Base-by-base conservation (phyloP, 2,113 vertebrate species). In the Penelope pileata region DNA sequence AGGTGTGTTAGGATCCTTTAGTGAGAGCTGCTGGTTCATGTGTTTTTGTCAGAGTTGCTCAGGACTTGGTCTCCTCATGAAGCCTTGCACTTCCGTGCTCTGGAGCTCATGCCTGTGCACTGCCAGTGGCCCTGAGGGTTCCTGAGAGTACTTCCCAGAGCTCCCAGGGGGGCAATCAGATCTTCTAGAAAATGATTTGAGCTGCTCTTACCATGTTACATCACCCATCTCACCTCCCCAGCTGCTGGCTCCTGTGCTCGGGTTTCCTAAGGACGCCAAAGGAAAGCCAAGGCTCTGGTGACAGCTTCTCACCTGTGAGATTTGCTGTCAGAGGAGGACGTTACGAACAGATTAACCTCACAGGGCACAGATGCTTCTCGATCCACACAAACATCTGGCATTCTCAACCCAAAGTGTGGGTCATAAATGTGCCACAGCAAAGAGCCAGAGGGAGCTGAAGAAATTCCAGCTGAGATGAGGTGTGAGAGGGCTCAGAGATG, bases 11-110 rank as follows among this genome's bases (percentile, higher is more conserved):
- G 13, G 14, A 7, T 16, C 36, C 24, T 89, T 69, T 48, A 26
- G 26, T 11, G 8, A 53, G 29, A 66, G 8, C 21, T 53, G 8
- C 38, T 72, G 56, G 16, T 34, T 84, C 32, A 21, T 88, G 14
- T 43, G 16, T 56, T 90, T 45, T 78, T 70, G 9, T 36, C 12
- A 21, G 10, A 5, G 29, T 3, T 63, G 13, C 8, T 75, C 30
- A 32, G 56, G 24, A n/a, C 14, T 13, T 0, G 1, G 22, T 8
- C 29, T 34, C 27, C 16, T 51, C 5, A 1, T 9, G 24, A 24
- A 86, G 15, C 47, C 45, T 36, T 13, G 3, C 27, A 74, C 29
- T 32, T 54, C 86, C 67, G 66, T 60, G 29, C 66, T 34, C 73
- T 12, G 32, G 22, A 21, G 16, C 23, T 56, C 24, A 6, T 26